These are phyloP conservation scores for Cichlasoma orientale DNA, from an alignment of 2,797 vertebrate species.

Conservation along the genomic window DNA sequence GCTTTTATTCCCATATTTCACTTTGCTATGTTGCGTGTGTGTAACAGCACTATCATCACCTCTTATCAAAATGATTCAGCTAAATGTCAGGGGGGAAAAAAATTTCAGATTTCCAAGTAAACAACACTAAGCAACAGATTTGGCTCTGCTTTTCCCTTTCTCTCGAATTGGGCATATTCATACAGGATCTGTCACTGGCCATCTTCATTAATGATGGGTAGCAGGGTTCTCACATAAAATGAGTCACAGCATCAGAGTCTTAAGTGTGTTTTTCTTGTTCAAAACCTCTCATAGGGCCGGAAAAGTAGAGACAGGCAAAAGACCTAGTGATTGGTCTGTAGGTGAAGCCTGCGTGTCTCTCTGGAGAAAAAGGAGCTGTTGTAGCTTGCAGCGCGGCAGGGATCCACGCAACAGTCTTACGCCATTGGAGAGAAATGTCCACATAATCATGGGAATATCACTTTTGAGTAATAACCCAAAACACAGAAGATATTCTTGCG, in stretches of 20 bases:
- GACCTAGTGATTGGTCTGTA: conserved; percentile 17
- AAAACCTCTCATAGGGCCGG: conserved; percentile 10
- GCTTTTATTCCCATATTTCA: too few relatives aligned
- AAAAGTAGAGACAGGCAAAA: conserved; percentile 42
- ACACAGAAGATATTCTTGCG: background rate
- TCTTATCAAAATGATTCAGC: background rate
- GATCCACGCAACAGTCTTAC: conserved; percentile 18
- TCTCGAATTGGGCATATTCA: background rate
- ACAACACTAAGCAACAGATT: accelerated
- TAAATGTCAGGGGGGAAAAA: background rate
- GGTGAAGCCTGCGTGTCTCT: conserved; percentile 9
- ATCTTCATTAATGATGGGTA: background rate
- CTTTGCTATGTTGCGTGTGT: too few relatives aligned
- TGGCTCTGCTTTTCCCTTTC: background rate
- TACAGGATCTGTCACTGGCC: background rate
- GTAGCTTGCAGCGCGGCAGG: conserved; percentile 40
- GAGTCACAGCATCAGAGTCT: conserved; percentile 19
- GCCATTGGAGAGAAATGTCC: conserved; percentile 5
- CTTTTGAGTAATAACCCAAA: background rate
- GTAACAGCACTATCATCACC: background rate
- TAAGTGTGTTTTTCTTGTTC: background rate
- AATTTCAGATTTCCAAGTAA: background rate
- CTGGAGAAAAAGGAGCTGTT: conserved; percentile 43
- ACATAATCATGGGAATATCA: conserved; percentile 2
- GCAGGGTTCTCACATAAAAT: background rate